Percentiles rank a stretch among this genome's conserved stretches.
These are phyloP conservation scores for Standfussiana lucernea DNA, from an alignment of 2,888 invertebrate genomes.

Conservation along the genomic window DNA sequence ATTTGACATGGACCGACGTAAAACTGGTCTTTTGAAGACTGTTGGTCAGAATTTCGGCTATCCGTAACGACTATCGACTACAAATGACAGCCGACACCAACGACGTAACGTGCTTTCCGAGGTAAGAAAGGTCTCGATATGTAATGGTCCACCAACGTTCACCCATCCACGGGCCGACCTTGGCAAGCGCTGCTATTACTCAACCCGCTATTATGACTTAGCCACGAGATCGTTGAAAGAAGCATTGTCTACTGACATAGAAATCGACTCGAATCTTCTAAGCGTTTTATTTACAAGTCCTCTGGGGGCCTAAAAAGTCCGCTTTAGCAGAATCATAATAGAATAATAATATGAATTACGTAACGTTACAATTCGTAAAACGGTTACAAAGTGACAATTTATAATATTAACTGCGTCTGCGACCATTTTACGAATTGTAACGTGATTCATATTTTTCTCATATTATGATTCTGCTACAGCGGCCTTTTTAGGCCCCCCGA, in stretches of 20 bases:
- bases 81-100: neutral
- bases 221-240: neutral
- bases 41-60: neutral
- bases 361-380: neutral
- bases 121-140: neutral
- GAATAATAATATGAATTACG: too few species aligned
- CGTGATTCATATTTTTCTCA: neutral
- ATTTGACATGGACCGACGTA: neutral
- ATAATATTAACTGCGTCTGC: neutral
- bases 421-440: neutral
- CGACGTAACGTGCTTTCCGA: neutral
- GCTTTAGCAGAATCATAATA: neutral
- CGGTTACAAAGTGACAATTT: neutral
- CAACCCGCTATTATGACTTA: neutral
- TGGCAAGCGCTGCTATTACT: neutral
- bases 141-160: neutral
- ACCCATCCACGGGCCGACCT: neutral
- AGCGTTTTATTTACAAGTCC: constrained; percentile 3
- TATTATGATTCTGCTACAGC: neutral
- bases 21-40: neutral
- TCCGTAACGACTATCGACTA: neutral
- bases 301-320: neutral
- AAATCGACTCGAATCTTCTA: neutral
- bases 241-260: neutral
- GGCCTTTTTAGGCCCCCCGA: constrained; percentile 4